Conservation (phyloP, 2,797 vertebrate species). For the Chelidonichthys spinosus region DNA sequence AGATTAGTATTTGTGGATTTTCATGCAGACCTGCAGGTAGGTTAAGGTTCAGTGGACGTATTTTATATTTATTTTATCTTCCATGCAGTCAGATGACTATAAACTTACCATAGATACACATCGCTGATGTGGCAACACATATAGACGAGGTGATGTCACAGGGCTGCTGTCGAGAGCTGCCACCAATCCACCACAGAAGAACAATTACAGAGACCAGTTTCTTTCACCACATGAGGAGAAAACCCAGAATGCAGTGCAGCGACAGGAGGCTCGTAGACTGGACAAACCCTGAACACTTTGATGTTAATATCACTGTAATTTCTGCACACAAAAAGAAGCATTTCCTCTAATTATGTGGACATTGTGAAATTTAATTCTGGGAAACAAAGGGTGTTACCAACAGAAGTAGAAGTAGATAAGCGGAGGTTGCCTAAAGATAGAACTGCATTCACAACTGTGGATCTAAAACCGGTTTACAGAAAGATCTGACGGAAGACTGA, state of each 20-base stretch:
- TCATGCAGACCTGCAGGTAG: no score
- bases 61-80: no score
- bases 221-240: not conserved
- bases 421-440: not conserved
- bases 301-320: not conserved
- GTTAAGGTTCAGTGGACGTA: no score
- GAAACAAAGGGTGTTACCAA: not conserved
- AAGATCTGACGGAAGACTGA: not conserved
- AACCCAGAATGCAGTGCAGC: not conserved
- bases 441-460: not conserved
- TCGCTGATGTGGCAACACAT: not conserved
- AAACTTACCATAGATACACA: not conserved
- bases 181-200: not conserved
- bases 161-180: not conserved
- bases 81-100: no score
- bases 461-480: not conserved
- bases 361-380: not conserved
- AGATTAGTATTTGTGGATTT: no score
- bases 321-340: not conserved
- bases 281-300: not conserved
- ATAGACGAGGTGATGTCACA: not conserved
- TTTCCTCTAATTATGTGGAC: slow-evolving; percentile 8
- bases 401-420: not conserved
- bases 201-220: not conserved
- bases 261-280: not conserved